Base-by-base conservation (phyloP, 2,113 vertebrate species). In the Scomber colias region DNA sequence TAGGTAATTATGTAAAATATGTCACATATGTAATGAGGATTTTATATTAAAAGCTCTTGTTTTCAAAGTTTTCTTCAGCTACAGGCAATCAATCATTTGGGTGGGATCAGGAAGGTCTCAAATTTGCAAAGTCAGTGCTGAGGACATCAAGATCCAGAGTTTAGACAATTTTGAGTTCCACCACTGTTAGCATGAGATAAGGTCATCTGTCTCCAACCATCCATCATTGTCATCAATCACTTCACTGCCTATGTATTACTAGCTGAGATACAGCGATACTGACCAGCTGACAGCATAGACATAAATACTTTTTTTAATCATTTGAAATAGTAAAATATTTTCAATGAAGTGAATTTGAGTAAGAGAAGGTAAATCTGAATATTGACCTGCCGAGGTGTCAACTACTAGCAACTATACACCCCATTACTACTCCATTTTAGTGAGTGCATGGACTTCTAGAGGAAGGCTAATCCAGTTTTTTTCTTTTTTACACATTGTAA, bases 291-390 rank as follows among this genome's bases (percentile, higher is more conserved):
- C n/a, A 49, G 59, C 14, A 30, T 3, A 54, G 3, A 59, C 12
- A 21, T 27, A 35, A 1, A 4, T 46, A 64, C 16, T 3, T 21
- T 59, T 64, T 51, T 11, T 19, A 12, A 64, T 57, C 19, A 54
- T 57, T 31, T 44, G 2, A 48, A 71, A 44, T 35, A 13, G 4
- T 56, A 14, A 49, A 65, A 65, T 13, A 30, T 17, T 30, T 3
- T 11, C 21, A 65, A 15, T 64, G 7, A 14, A 69, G 55, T n/a
- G 2, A 49, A 62, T 63, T 56, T 75, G 2, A 55, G 55, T n/a
- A 49, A 55, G 15, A 49, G 5, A 8, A 46, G 21, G 8, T 49
- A 67, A 40, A 63, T 79, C 51, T 83, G 35, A 81, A 71, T 67
- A 21, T 21, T 66, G 71, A 73, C 51, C 50, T 46, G 5, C 5